Percentiles rank a stretch among this genome's conserved stretches.
Conservation (phyloP, 2,113 vertebrate species). For the Cavia aperea region DNA sequence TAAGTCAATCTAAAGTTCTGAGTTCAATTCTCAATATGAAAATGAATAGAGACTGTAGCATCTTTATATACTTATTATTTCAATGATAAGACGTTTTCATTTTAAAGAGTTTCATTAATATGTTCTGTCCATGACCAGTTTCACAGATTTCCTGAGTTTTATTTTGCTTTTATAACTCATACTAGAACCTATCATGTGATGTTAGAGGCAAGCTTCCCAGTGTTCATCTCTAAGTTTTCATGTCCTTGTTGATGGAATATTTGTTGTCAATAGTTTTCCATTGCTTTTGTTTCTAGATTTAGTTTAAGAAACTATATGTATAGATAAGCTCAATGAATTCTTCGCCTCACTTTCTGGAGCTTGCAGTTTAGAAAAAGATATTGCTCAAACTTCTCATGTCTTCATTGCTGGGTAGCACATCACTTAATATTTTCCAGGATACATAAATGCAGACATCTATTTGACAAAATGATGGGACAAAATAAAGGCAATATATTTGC, state of each 20-base stretch:
- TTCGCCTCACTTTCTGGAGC: neutral
- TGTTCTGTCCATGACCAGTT: neutral
- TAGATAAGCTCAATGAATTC: neutral
- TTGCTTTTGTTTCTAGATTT: neutral
- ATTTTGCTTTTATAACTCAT: rapidly evolving
- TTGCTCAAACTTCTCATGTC: neutral
- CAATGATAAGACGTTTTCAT: neutral
- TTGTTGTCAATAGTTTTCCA: neutral
- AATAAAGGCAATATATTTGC: neutral
- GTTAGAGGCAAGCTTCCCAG: rapidly evolving
- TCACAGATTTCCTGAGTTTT: rapidly evolving
- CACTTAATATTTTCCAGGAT: neutral
- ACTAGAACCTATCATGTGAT: neutral
- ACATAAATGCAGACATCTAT: neutral
- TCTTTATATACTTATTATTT: neutral
- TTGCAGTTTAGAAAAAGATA: neutral
- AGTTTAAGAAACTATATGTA: neutral
- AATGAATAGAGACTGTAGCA: neutral
- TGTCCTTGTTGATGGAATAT: neutral
- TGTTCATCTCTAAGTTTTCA: neutral
- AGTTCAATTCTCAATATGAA: neutral
- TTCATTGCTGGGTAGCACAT: neutral
- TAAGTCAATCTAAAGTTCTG: neutral
- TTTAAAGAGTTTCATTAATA: neutral
- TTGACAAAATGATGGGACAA: neutral